Conservation (phyloP, 2,113 vertebrate species). For the Diphyllodes magnificus region DNA sequence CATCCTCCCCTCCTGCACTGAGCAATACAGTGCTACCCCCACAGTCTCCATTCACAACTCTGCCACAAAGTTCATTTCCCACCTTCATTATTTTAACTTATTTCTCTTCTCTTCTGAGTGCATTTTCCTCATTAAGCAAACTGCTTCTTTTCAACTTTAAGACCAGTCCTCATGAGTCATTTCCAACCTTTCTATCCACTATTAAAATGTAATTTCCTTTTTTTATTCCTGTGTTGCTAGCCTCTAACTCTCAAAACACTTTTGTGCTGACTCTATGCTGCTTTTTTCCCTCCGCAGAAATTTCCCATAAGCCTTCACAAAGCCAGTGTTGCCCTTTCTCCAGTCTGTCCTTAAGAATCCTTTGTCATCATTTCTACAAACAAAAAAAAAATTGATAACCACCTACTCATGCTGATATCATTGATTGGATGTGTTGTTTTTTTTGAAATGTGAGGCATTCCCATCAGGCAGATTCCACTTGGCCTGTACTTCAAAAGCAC, state of each 20-base stretch:
- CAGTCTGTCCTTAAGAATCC: not conserved
- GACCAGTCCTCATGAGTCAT: not conserved
- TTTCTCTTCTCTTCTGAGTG: not conserved
- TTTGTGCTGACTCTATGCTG: not conserved
- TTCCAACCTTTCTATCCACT: slow-evolving; percentile 1
- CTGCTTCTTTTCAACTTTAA: not conserved
- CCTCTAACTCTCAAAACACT: not conserved
- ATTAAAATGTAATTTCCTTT: not conserved
- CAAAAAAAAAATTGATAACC: not conserved
- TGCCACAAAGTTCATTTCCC: not conserved
- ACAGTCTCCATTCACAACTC: not conserved
- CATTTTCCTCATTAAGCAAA: not conserved
- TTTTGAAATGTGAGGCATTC: not conserved
- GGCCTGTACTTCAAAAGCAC: not conserved
- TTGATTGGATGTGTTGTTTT: not conserved
- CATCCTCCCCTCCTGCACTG: not conserved
- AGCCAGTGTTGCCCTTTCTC: not conserved
- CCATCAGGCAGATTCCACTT: not conserved
- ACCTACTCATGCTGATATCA: not conserved
- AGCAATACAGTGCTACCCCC: not conserved
- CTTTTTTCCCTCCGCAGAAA: not conserved
- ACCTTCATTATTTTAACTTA: not conserved
- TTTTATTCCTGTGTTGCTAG: not conserved
- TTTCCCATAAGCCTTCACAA: not conserved
- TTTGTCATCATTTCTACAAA: not conserved